Evolutionary conservation across 92 coral and sea anemone genomes (phyloP).

Genomic region (Galaxea fascicularis): DNA sequence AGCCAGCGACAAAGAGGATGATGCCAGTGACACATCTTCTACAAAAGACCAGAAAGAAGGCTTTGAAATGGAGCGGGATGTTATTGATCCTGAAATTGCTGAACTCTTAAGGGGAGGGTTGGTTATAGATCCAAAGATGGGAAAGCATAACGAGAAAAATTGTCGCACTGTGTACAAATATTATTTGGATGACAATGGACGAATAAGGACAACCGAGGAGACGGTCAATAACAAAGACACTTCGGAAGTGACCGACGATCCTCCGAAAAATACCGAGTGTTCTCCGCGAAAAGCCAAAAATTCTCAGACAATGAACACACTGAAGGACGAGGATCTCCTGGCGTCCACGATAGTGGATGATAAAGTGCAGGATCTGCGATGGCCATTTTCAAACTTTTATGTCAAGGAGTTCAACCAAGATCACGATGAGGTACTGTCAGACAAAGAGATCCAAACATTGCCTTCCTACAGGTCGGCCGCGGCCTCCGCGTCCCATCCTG

Average conservation of each 20-base stretch:
- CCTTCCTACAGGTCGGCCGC: slow-evolving; percentile 64
- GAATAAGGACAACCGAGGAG: slow-evolving; percentile 10
- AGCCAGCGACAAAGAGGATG: slow-evolving; percentile 17
- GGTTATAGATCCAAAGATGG: slow-evolving; percentile 23
- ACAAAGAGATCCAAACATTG: slow-evolving; percentile 13
- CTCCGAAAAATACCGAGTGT: slow-evolving; percentile 36
- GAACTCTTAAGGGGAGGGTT: slow-evolving; percentile 15
- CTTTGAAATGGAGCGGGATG: slow-evolving; percentile 28
- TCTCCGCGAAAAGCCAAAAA: slow-evolving; percentile 12
- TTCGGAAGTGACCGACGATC: slow-evolving; percentile 5
- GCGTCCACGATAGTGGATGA: slow-evolving; percentile 53
- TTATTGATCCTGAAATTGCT: slow-evolving; percentile 38
- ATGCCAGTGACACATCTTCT: slow-evolving; percentile 41
- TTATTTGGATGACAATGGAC: slow-evolving; percentile 27
- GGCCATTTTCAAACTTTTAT: slow-evolving; percentile 85
- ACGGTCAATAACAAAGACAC: slow-evolving; percentile 2
- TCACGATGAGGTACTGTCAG: slow-evolving; percentile 17
- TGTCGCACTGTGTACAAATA: slow-evolving; percentile 41
- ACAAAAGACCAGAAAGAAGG: slow-evolving; percentile 15
- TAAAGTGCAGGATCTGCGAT: slow-evolving; percentile 68
- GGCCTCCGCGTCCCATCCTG: slow-evolving; percentile 75
- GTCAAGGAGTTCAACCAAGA: slow-evolving; percentile 72
- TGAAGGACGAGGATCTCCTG: slow-evolving; percentile 12
- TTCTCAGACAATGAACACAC: neutral
- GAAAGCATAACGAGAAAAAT: neutral